Base-by-base conservation (phyloP, 2,797 vertebrate genomes). In the Dermochelys coriacea region DNA sequence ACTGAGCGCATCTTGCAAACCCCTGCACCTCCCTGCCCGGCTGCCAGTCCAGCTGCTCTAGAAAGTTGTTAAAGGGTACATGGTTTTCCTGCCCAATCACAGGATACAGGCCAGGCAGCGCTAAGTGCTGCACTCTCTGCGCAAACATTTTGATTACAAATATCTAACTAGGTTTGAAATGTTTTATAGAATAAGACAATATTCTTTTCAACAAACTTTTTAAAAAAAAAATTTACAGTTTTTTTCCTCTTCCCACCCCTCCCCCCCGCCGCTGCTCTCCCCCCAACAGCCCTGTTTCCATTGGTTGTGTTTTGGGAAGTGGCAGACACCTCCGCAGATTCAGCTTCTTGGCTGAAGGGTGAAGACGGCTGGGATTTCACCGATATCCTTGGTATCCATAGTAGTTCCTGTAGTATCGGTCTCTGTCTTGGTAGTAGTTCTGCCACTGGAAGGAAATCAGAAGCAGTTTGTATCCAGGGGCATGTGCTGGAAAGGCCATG, bases 401-500 rank as follows among this genome's bases (percentile, higher is more conserved):
- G 96, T 98, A 98, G 95, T 97, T 97, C 97, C 98, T 96, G 97
- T 98, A 98, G 93, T 98, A 98, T 97, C 95, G 98, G 78, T 98
- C 96, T 97, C 98, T 98, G 96, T 98, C 98, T 95, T 98, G 98
- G 98, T 98, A 98, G 81, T 98, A 97, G 80, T 83, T 87, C 91
- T 98, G 98, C 99, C 99, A 99, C 99, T 99, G 97, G 94, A 98
- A 96, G 93, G 41, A 95, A 91, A 80, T 89, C 68, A 83, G 82
- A 89, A 71, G 82, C 6, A 27, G 41, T 91, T 61, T 94, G 89
- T 45, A 3, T 80, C 54, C 87, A 71, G 49, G n/a, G 82, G 31
- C 8, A 68, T 21, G 11, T 52, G 34, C 80, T 82, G 37, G 14
- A 37, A 86, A 55, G 47, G n/a, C 49, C 64, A 45, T 0, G 27